These are phyloP conservation scores for Girardinus metallicus DNA, from an alignment of 2,797 vertebrate genomes.

Conservation along the genomic window DNA sequence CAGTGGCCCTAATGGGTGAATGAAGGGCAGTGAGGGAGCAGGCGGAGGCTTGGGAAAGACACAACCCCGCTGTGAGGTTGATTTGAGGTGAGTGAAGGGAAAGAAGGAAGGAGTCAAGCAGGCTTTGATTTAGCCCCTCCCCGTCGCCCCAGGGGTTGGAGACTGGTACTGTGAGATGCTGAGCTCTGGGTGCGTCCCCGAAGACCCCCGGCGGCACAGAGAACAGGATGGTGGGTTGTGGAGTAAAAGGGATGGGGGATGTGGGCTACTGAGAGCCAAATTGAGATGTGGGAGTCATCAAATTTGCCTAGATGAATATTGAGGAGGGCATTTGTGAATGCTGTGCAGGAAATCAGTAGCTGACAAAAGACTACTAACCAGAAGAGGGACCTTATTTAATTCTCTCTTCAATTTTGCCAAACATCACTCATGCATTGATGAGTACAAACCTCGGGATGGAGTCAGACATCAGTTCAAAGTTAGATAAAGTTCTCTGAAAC, in stretches of 20 bases:
- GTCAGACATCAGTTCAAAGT: conserved; percentile 54
- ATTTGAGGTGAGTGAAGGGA: conserved; percentile 78
- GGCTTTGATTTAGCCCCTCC: conserved; percentile 76
- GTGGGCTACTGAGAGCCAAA: conserved; percentile 64
- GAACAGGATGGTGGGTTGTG: conserved; percentile 39
- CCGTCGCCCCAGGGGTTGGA: conserved; percentile 63
- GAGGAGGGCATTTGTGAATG: conserved; percentile 60
- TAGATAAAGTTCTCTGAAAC: conserved; percentile 16
- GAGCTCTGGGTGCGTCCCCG: conserved; percentile 66
- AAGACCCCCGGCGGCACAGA: conserved; percentile 72
- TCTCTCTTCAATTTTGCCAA: conserved; percentile 66
- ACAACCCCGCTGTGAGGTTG: conserved; percentile 79
- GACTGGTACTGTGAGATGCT: conserved; percentile 59
- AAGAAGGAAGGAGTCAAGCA: conserved; percentile 67
- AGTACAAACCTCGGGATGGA: conserved; percentile 59
- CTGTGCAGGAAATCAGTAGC: conserved; percentile 72
- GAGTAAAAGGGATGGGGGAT: conserved; percentile 41
- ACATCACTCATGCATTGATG: conserved; percentile 65
- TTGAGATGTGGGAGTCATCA: conserved; percentile 75
- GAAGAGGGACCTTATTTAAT: conserved; percentile 64
- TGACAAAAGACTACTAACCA: conserved; percentile 68
- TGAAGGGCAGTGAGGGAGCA: conserved; percentile 62
- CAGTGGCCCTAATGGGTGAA: conserved; percentile 73
- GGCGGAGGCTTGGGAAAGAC: conserved; percentile 67
- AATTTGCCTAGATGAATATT: conserved; percentile 77